Evolutionary conservation across 2,888 invertebrate genomes (phyloP).

Genomic region (Cantharis rufa): DNA sequence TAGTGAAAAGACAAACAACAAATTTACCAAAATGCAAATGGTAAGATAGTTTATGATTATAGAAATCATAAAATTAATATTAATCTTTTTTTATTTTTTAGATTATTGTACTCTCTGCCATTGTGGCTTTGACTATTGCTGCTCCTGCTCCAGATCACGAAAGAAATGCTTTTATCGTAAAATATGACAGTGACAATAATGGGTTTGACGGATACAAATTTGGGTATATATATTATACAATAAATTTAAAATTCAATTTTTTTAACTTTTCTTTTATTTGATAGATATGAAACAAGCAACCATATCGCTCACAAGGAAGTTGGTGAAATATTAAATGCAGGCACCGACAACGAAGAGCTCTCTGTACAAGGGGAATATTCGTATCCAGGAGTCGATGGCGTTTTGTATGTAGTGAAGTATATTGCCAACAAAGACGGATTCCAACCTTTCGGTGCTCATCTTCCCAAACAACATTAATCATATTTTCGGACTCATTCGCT

Average conservation of each 20-base stretch:
- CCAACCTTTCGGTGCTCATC: conserved; percentile 51
- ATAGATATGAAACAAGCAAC: conserved; percentile 57
- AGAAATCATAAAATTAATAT: too few species aligned
- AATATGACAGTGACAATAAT: conserved; percentile 63
- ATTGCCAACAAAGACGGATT: conserved; percentile 62
- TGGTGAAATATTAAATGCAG: conserved; percentile 53
- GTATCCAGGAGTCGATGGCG: conserved; percentile 61
- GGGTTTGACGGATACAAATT: conserved; percentile 64
- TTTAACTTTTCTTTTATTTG: background rate
- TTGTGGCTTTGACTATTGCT: conserved; percentile 20
- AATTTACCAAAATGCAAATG: conserved; percentile 33
- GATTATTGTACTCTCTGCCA: conserved; percentile 36
- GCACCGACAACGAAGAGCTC: conserved; percentile 54
- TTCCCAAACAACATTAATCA: conserved; percentile 43
- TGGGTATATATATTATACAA: conserved; percentile 43
- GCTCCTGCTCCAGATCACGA: conserved; percentile 32
- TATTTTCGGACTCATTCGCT: background rate
- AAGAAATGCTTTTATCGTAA: conserved; percentile 63
- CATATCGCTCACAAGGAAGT: conserved; percentile 48
- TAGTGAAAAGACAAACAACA: conserved; percentile 15
- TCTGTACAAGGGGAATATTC: conserved; percentile 56
- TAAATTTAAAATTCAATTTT: background rate
- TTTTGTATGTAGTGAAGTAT: conserved; percentile 56
- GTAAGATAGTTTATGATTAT: conserved; percentile 13
- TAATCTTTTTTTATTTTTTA: conserved; percentile 11